These are phyloP conservation scores for Brachyistius frenatus DNA, from an alignment of 2,113 vertebrate genomes.

Conservation along the genomic window DNA sequence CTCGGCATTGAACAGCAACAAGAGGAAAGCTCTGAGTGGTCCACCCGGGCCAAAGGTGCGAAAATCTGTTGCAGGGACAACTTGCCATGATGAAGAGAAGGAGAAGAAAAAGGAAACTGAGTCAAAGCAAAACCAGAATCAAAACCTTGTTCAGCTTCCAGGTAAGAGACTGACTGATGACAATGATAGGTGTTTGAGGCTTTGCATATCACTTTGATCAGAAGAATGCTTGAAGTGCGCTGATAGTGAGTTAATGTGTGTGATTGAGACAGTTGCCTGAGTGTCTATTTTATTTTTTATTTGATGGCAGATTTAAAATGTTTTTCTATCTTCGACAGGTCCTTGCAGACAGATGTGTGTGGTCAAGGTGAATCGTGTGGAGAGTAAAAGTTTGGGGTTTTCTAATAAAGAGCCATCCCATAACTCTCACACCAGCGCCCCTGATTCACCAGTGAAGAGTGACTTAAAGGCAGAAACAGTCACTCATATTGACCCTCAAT, in stretches of 20 bases:
- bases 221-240: not conserved
- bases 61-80: slow-evolving; percentile 44
- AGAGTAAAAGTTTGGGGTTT: slow-evolving; percentile 72
- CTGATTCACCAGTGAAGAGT: slow-evolving; percentile 36
- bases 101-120: slow-evolving; percentile 64
- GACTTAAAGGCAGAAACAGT: slow-evolving; percentile 47
- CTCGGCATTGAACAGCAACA: slow-evolving; percentile 68
- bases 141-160: slow-evolving; percentile 59
- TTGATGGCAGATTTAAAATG: not conserved
- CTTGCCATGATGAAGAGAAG: slow-evolving; percentile 56
- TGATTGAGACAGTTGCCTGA: not conserved
- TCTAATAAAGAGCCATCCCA: slow-evolving; percentile 38
- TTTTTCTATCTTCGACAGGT: slow-evolving; percentile 62
- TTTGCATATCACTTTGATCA: slow-evolving; percentile 13
- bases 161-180: slow-evolving; percentile 65
- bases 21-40: slow-evolving; percentile 68
- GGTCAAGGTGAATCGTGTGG: slow-evolving; percentile 84
- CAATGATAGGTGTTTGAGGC: slow-evolving; percentile 15
- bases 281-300: not conserved
- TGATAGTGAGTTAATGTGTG: not conserved
- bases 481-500: slow-evolving; percentile 29
- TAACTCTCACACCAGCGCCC: slow-evolving; percentile 27
- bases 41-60: slow-evolving; percentile 67
- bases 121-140: slow-evolving; percentile 67
- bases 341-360: slow-evolving; percentile 84